A percentile compares a stretch with the other conserved stretches of the same genome.
Evolutionary conservation across 2,113 vertebrate species (phyloP).

Genomic region (Nycticryphes semicollaris): DNA sequence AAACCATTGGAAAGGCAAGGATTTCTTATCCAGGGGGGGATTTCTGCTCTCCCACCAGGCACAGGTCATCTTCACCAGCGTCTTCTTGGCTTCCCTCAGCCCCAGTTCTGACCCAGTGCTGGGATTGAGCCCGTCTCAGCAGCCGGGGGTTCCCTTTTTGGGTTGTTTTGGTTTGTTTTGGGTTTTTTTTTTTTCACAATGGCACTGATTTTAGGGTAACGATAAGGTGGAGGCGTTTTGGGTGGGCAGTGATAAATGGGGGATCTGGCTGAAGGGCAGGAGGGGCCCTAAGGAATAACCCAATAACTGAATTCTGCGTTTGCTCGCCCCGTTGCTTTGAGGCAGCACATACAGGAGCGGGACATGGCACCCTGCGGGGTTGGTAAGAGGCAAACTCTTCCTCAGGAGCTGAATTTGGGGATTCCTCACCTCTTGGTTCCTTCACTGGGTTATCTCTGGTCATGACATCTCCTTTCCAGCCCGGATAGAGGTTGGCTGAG

Average conservation of each 20-base stretch:
- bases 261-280: too few relatives aligned
- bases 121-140: neutral
- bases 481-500: neutral
- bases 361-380: rapidly evolving
- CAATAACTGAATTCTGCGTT: neutral
- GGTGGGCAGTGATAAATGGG: neutral
- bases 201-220: rapidly evolving
- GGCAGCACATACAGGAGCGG: neutral
- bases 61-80: neutral
- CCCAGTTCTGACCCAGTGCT: neutral
- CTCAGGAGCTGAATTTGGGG: neutral
- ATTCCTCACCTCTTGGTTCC: neutral
- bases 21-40: neutral
- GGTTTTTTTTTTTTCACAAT: too few relatives aligned
- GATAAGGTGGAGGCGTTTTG: neutral
- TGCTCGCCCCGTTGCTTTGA: neutral
- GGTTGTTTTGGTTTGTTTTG: too few relatives aligned
- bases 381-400: neutral
- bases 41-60: neutral
- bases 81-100: neutral
- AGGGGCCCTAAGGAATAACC: neutral
- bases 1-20: rapidly evolving
- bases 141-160: neutral
- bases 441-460: neutral
- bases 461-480: neutral